Conservation (phyloP, 2,888 invertebrate genomes). For the Tupiocoris notatus region DNA sequence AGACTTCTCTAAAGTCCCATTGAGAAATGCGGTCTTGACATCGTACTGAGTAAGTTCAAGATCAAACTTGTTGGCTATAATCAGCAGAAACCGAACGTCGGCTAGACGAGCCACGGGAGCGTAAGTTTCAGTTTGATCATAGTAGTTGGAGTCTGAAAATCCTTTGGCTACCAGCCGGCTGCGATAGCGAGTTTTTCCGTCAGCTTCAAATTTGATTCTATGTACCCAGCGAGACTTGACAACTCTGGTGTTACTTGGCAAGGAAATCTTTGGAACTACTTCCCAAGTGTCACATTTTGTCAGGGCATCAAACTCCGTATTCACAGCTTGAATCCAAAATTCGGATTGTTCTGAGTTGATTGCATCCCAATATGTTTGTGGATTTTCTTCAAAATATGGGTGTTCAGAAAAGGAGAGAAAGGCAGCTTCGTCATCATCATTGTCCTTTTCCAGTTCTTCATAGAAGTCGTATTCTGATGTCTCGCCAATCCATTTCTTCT, state of each 20-base stretch:
- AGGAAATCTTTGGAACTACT: neutral
- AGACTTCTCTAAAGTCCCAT: neutral
- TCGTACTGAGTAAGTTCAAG: neutral
- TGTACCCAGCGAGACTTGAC: neutral
- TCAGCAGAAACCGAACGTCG: conserved; percentile 8
- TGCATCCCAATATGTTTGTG: neutral
- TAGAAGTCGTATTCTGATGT: too few relatives aligned
- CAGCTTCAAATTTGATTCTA: neutral
- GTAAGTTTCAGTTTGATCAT: conserved; percentile 1
- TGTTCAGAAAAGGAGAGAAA: neutral
- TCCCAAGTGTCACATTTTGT: conserved; percentile 11
- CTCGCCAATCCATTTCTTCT: too few relatives aligned
- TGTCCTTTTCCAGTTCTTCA: too few relatives aligned
- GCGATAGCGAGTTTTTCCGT: conserved; percentile 10
- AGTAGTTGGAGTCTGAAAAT: neutral
- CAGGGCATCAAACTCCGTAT: neutral
- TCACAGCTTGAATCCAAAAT: neutral
- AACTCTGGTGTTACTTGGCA: neutral
- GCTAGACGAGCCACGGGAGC: conserved; percentile 4
- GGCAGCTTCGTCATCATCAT: neutral
- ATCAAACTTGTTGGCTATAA: conserved; percentile 2
- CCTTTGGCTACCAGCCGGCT: conserved; percentile 1
- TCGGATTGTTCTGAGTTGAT: neutral
- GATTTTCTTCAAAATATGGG: neutral
- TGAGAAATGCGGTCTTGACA: conserved; percentile 12